A percentile compares a stretch with the other conserved stretches of the same genome.
Evolutionary conservation across 2,113 vertebrate species (phyloP).

Genomic region (Camelus bactrianus): DNA sequence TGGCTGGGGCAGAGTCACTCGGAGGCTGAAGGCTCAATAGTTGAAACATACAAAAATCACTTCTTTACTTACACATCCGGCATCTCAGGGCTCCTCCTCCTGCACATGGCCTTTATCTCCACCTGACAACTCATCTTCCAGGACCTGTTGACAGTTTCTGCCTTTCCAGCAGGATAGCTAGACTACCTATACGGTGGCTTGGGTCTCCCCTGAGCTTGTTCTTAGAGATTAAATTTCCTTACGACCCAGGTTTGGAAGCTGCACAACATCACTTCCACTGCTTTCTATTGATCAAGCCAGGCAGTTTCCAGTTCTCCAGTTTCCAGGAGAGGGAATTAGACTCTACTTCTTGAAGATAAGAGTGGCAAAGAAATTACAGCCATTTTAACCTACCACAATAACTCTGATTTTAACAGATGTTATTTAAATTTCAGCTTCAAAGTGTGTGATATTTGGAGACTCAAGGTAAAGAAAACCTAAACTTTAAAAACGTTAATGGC

Average conservation of each 20-base stretch:
- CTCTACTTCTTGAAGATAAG: background rate
- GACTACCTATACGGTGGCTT: background rate
- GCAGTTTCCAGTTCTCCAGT: background rate
- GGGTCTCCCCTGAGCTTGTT: background rate
- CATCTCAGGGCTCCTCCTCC: background rate
- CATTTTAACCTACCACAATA: background rate
- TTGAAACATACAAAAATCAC: background rate
- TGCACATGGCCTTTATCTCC: background rate
- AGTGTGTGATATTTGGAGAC: background rate
- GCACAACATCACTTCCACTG: background rate
- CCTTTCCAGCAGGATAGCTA: background rate
- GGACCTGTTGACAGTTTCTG: background rate
- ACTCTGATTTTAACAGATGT: background rate
- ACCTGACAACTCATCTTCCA: background rate
- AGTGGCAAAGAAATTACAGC: background rate
- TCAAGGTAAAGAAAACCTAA: background rate
- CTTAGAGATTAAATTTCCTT: background rate
- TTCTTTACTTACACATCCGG: background rate
- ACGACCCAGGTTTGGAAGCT: background rate
- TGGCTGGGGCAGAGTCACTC: background rate
- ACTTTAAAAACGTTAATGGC: background rate
- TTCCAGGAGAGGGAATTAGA: background rate
- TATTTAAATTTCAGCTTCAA: slow-evolving; percentile 31
- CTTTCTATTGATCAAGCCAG: background rate
- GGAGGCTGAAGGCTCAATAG: background rate